Percentiles rank a stretch among this genome's conserved stretches.
Conservation (phyloP, 1,140 invertebrate genomes). For the Drosophila baimaii region DNA sequence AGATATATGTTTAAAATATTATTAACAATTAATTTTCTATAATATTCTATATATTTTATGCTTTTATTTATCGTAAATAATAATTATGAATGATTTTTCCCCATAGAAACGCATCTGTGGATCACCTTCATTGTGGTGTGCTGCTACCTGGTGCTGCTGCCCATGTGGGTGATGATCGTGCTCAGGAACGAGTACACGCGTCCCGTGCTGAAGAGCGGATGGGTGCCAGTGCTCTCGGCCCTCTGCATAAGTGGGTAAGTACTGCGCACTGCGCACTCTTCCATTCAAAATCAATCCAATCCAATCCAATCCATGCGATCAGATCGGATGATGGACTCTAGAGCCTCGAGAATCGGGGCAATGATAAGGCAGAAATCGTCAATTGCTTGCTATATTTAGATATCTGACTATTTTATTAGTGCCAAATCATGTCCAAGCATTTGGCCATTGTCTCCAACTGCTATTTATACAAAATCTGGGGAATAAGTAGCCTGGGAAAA, state of each 20-base stretch:
- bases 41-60: background rate
- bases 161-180: conserved; percentile 91
- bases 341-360: conserved; percentile 42
- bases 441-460: background rate
- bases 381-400: conserved; percentile 42
- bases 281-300: no score
- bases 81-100: conserved; percentile 8
- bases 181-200: conserved; percentile 91
- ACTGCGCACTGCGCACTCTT: conserved; percentile 4
- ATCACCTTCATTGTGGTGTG: conserved; percentile 88
- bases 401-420: conserved; percentile 20
- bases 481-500: conserved; percentile 20
- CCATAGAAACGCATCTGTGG: conserved; percentile 87
- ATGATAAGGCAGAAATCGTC: conserved; percentile 64
- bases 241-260: conserved; percentile 93
- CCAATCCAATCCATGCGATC: background rate
- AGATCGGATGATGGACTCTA: conserved; percentile 11
- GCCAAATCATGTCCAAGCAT: conserved; percentile 35
- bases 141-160: conserved; percentile 89
- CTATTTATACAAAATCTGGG: conserved; percentile 25
- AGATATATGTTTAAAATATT: no score
- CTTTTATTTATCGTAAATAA: background rate
- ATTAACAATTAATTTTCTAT: background rate
- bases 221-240: conserved; percentile 93
- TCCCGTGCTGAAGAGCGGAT: conserved; percentile 91